phyloP scores from a whole-genome alignment of 2,888 invertebrate species.

The Apodemia zela region DNA sequence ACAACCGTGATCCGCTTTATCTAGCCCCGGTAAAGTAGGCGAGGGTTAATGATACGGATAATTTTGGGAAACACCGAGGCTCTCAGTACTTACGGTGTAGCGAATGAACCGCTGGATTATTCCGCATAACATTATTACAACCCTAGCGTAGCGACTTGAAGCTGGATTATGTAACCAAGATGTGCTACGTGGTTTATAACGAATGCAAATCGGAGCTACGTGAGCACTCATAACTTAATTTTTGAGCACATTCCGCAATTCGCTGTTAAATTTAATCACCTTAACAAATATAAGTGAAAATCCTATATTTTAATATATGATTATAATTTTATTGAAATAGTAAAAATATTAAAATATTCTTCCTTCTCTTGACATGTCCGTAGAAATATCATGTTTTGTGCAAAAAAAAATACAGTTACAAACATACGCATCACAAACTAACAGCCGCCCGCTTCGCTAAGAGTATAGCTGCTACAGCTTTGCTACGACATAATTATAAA shows the following conservation, averaged over 20 bases:
- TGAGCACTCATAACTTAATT: slow-evolving; percentile 36
- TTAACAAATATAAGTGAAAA: neutral
- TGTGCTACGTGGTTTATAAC: slow-evolving; percentile 31
- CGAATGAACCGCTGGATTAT: slow-evolving; percentile 48
- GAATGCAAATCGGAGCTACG: slow-evolving; percentile 34
- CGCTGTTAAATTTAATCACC: slow-evolving; percentile 2
- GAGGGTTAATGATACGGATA: slow-evolving; percentile 61
- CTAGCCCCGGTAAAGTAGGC: slow-evolving; percentile 28
- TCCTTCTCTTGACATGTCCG: no score
- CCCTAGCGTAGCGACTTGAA: slow-evolving; percentile 32
- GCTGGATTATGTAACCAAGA: slow-evolving; percentile 33
- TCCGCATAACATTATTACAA: slow-evolving; percentile 52
- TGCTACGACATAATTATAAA: no score
- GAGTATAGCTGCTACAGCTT: no score
- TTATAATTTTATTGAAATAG: neutral
- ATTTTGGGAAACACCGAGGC: slow-evolving; percentile 45
- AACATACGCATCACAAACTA: no score
- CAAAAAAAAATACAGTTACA: no score
- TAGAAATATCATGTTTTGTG: no score
- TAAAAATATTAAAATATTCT: neutral
- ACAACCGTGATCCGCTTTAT: slow-evolving; percentile 39
- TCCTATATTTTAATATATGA: no score
- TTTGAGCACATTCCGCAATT: slow-evolving; percentile 15
- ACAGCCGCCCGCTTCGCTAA: no score
- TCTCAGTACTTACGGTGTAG: slow-evolving; percentile 41